Evolutionary conservation across 1,140 invertebrate species (phyloP).

Genomic region (Brachionus calyciflorus): DNA sequence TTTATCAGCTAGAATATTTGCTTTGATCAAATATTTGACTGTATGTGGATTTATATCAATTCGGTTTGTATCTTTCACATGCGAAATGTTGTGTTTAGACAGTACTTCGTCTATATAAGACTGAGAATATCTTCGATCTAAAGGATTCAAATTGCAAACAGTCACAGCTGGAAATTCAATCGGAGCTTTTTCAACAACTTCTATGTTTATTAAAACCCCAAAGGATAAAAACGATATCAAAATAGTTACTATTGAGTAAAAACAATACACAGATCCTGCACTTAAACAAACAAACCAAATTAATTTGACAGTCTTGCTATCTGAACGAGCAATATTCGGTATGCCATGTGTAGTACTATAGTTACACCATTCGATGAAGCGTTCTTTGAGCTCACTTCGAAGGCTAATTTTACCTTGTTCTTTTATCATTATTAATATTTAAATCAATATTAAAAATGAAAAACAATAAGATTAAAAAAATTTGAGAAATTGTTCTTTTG

Average conservation of each 20-base stretch:
- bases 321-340: neutral
- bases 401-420: neutral
- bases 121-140: slow-evolving; percentile 48
- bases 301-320: slow-evolving; percentile 21
- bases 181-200: slow-evolving; percentile 36
- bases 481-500: too few relatives aligned
- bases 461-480: too few relatives aligned
- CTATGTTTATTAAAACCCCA: slow-evolving; percentile 29
- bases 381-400: neutral
- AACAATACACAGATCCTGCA: slow-evolving; percentile 12
- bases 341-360: slow-evolving; percentile 33
- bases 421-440: neutral
- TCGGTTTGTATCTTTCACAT: slow-evolving; percentile 7
- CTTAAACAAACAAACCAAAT: slow-evolving; percentile 34
- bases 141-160: slow-evolving; percentile 59
- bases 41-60: slow-evolving; percentile 35
- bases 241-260: slow-evolving; percentile 30
- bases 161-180: slow-evolving; percentile 59
- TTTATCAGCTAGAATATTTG: slow-evolving; percentile 32
- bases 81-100: slow-evolving; percentile 47
- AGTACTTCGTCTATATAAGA: slow-evolving; percentile 49
- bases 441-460: neutral
- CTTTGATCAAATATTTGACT: slow-evolving; percentile 48
- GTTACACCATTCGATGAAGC: slow-evolving; percentile 29
- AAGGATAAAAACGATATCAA: slow-evolving; percentile 18